A percentile compares a stretch with the other conserved stretches of the same genome.
Evolutionary conservation across 1,140 invertebrate genomes (phyloP).

Genomic region (Orius insidiosus): DNA sequence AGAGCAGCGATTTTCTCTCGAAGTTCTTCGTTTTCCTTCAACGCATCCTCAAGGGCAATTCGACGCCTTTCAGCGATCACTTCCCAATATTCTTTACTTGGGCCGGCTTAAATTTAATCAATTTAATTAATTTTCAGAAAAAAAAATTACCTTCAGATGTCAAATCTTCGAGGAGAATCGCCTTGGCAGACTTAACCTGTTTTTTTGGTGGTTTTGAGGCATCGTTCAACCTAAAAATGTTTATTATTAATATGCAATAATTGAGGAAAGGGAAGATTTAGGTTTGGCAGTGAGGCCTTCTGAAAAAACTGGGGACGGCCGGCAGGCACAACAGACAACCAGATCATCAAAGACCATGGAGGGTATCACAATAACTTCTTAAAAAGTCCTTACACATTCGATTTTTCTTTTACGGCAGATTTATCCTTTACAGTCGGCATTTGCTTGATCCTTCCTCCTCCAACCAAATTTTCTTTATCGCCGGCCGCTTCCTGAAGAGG

Average conservation of each 20-base stretch:
- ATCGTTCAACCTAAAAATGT: background rate
- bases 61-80: constrained; percentile 42
- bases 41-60: constrained; percentile 40
- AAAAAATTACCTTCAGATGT: constrained; percentile 11
- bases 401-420: background rate
- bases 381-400: background rate
- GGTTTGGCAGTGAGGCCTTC: background rate
- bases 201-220: background rate
- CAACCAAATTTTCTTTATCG: constrained; percentile 20
- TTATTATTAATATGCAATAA: background rate
- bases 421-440: constrained; percentile 10
- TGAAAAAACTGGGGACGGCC: no score
- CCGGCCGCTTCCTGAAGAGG: constrained; percentile 19
- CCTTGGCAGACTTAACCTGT: constrained; percentile 5
- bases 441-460: constrained; percentile 14
- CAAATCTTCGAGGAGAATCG: constrained; percentile 16
- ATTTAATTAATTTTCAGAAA: background rate
- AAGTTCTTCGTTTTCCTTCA: constrained; percentile 32
- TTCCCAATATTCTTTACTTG: constrained; percentile 50
- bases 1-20: constrained; percentile 33
- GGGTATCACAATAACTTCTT: no score
- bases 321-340: no score
- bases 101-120: constrained; percentile 22
- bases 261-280: background rate
- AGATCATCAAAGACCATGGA: no score